Base-by-base conservation (phyloP, 2,113 vertebrate genomes). In the Aleadryas rufinucha region DNA sequence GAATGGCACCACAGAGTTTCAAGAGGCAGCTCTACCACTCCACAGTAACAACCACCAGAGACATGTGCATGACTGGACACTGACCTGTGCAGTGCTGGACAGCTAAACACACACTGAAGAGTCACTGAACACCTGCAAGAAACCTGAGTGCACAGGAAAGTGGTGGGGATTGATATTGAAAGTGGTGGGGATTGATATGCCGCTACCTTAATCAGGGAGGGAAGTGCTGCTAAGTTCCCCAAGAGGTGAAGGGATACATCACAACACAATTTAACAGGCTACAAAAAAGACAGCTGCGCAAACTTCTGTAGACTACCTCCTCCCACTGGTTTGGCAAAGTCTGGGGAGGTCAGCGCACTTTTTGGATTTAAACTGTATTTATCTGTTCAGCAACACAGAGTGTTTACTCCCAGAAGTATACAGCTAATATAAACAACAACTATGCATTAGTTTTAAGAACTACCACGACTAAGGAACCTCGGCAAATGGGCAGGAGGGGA, bases 381-480 rank as follows among this genome's bases (percentile, higher is more conserved):
- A 94, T 50, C 41, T 41, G 75, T 35, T 79, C 86, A 86, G 70
- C 65, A 78, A 41, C 19, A 75, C 13, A 83, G 60, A 33, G n/a
- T 33, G 8, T 80, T 81, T 76, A 81, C 23, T 90, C 78, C 42
- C 80, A 53, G 39, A 89, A 96, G 83, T 33, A 95, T 57, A 88
- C 7, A 65, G 47, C 39, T 92, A 90, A 87, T 13, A 26, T 41
- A 95, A 94, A 89, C 76, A 94, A 68, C 65, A 95, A 70, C 61
- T 59, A 81, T 2, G 1, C 18, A 53, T 61, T 88, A 77, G 14
- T 72, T 96, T 92, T 85, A 61, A 64, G 31, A 78, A 82, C 33
- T 61, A 50, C 13, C 13, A 85, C 0, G 0, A 81, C 33, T 19
- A 93, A 86, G n/a, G 78, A 82, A 81, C 33, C 50, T 42, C 56